Percentiles rank a stretch among this genome's conserved stretches.
These are phyloP conservation scores for Ovis canadensis DNA, from an alignment of 2,113 vertebrate genomes.

Conservation along the genomic window DNA sequence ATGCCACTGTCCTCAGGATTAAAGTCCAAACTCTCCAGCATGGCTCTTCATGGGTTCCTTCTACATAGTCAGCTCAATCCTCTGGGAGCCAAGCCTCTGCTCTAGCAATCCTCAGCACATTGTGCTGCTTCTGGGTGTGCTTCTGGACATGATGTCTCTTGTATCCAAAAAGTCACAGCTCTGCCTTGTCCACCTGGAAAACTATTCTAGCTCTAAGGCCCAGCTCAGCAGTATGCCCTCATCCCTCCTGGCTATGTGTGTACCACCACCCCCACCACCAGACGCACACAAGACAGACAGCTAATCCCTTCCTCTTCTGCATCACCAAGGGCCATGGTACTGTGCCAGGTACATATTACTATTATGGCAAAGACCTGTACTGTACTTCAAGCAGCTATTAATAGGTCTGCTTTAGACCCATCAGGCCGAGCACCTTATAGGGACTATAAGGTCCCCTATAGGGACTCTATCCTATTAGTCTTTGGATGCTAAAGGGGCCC, in stretches of 20 bases:
- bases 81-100: not conserved
- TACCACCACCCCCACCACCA: not conserved
- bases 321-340: not conserved
- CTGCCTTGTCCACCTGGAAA: slow-evolving; percentile 3
- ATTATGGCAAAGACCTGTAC: not conserved
- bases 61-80: not conserved
- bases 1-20: not conserved
- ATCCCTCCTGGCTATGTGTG: not conserved
- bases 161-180: not conserved
- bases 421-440: not conserved
- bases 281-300: not conserved
- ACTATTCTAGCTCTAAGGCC: not conserved
- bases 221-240: not conserved
- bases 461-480: not conserved
- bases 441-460: too few relatives aligned
- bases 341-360: not conserved
- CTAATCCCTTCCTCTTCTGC: not conserved
- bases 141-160: not conserved
- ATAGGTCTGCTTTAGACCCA: not conserved
- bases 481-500: not conserved
- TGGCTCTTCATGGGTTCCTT: not conserved
- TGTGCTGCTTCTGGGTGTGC: not conserved
- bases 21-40: not conserved
- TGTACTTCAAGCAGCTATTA: not conserved
- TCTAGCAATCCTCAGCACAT: not conserved